Percentiles rank a stretch among this genome's conserved stretches.
Conservation (phyloP, 2,113 vertebrate genomes). For the Noturus placidus region DNA sequence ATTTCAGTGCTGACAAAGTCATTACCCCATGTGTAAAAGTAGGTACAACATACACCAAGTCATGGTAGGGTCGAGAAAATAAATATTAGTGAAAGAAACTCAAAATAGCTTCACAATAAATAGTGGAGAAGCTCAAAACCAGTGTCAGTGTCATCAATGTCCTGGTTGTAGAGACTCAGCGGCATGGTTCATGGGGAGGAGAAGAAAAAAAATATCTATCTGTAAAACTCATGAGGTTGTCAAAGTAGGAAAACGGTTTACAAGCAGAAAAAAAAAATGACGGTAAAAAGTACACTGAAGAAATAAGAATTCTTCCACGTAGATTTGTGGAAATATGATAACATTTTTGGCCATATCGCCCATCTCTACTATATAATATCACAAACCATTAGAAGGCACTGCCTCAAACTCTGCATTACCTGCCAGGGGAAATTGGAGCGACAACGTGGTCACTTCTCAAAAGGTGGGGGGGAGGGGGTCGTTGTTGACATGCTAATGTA, state of each 20-base stretch:
- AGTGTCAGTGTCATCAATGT: background rate
- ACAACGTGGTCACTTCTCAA: background rate
- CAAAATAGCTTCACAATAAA: background rate
- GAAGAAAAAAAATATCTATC: background rate
- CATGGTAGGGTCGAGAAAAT: background rate
- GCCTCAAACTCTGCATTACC: slow-evolving; percentile 10
- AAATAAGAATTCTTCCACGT: background rate
- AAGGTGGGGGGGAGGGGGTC: background rate
- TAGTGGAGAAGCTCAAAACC: background rate
- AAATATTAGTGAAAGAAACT: background rate
- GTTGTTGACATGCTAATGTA: slow-evolving; percentile 66
- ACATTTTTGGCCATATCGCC: too few relatives aligned
- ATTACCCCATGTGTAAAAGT: background rate
- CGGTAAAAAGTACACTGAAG: background rate
- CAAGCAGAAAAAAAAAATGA: background rate
- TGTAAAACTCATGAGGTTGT: background rate
- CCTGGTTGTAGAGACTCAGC: background rate
- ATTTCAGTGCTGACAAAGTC: too few relatives aligned
- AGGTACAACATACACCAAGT: background rate
- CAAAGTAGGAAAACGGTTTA: background rate
- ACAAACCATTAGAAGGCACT: background rate
- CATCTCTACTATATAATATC: background rate
- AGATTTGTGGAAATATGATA: too few relatives aligned
- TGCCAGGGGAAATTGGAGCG: background rate
- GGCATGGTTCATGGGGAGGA: background rate